Conservation (phyloP, 2,888 invertebrate species). For the Trissolcus japonicus region DNA sequence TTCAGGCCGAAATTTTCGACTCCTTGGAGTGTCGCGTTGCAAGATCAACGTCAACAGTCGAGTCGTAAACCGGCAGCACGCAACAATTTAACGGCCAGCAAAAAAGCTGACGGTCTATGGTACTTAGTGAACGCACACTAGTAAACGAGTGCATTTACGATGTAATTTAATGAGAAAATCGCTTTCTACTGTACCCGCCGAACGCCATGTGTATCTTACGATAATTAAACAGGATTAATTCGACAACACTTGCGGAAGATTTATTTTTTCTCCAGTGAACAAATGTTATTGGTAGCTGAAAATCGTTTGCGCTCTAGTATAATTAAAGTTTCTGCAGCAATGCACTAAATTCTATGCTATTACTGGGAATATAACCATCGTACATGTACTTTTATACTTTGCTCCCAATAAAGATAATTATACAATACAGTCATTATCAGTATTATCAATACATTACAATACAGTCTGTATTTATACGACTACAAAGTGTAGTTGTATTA, state of each 20-base stretch:
- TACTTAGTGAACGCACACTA: constrained; percentile 26
- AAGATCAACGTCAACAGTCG: constrained; percentile 45
- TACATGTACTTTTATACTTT: too few species aligned
- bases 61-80: constrained; percentile 47
- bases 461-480: too few species aligned
- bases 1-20: constrained; percentile 36
- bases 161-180: constrained; percentile 52
- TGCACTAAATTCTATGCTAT: neutral
- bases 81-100: constrained; percentile 42
- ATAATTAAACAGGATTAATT: constrained; percentile 39
- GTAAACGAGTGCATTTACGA: constrained; percentile 49
- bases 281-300: constrained; percentile 5
- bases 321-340: neutral
- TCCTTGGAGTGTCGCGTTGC: constrained; percentile 26
- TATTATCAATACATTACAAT: too few species aligned
- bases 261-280: constrained; percentile 11
- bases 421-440: too few species aligned
- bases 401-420: too few species aligned
- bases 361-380: too few species aligned
- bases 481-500: neutral
- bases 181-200: constrained; percentile 20
- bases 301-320: neutral
- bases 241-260: constrained; percentile 25
- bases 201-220: constrained; percentile 23
- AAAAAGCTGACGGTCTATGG: constrained; percentile 50